A percentile compares a stretch with the other conserved stretches of the same genome.
phyloP scores from a whole-genome alignment of 2,113 vertebrate genomes.

The Notarius quadriscutis region DNA sequence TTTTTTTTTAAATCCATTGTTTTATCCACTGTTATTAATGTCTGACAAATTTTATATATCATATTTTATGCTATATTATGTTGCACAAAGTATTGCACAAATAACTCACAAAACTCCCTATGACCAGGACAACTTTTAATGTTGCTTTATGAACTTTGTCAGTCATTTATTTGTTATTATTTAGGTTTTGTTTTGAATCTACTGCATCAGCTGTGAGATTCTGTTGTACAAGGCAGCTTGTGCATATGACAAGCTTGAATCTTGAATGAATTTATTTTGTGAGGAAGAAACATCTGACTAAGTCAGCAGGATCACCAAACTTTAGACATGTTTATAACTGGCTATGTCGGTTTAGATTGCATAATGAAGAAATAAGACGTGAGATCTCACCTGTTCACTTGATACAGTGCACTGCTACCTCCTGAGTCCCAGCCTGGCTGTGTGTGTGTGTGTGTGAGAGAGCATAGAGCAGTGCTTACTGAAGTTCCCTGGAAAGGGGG shows the following conservation, averaged over 20 bases:
- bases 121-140: not conserved
- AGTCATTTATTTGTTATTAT: not conserved
- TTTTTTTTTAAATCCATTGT: not conserved
- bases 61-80: not conserved
- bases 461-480: not conserved
- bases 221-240: not conserved
- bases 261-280: not conserved
- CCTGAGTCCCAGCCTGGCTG: not conserved
- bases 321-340: not conserved
- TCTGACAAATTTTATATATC: too few relatives aligned
- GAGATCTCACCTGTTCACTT: slow-evolving; percentile 11
- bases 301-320: not conserved
- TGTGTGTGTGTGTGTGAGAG: not conserved
- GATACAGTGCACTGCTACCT: not conserved
- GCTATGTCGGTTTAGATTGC: not conserved
- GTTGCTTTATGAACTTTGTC: too few relatives aligned
- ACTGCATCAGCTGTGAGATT: not conserved
- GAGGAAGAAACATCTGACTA: not conserved
- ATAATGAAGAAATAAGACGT: not conserved
- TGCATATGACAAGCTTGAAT: not conserved
- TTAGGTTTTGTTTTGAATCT: not conserved
- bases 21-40: not conserved
- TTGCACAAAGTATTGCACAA: not conserved
- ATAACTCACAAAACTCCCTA: not conserved
- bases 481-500: not conserved